Base-by-base conservation (phyloP, 2,888 invertebrate species). In the Anagyrus pseudococci region DNA sequence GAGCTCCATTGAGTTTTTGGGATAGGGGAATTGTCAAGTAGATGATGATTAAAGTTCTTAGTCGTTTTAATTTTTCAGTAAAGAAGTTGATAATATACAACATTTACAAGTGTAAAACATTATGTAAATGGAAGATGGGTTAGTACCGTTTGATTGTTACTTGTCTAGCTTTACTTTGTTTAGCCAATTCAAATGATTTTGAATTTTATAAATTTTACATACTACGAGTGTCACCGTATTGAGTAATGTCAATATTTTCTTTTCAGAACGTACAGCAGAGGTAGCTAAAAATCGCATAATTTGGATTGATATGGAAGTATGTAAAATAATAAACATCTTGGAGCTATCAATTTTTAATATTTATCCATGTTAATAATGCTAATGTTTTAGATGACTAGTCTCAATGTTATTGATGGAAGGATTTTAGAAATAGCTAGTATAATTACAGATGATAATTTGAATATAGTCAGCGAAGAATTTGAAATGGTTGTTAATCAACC, bases 351-450 rank as follows among this genome's bases (percentile, higher is more conserved):
- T 54, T 43, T 25, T 19, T 4, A 23, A 37, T 41, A 13, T 23
- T 7, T 17, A 17, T 54, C 23, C 20, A 52, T 19, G 37, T 25
- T 46, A 17, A 23, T 4, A 13, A 7, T 29, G 15, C n/a, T 6
- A 17, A 25, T 37, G 47, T 67, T 82, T 64, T 75, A 90, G 89
- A 94, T 98, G 95, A 94, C 96, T 8, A 98, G 98, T 0, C 81
- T 98, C n/a, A 86, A 96, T 77, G 77, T 90, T 48, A 83, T 88
- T 0, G 87, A 82, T 58, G 91, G 94, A 74, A 86, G 89, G 67
- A 93, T 98, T 54, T 80, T 98, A 73, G 98, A 98, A 84, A 87
- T 96, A 58, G 93, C 96, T 0, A 93, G 94, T 77, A 77, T 98
- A 26, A 85, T 98, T 56, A 98, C 98, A 0, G 94, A 97, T 76